Base-by-base conservation (phyloP, 2,797 vertebrate genomes). In the Glossophaga mutica region DNA sequence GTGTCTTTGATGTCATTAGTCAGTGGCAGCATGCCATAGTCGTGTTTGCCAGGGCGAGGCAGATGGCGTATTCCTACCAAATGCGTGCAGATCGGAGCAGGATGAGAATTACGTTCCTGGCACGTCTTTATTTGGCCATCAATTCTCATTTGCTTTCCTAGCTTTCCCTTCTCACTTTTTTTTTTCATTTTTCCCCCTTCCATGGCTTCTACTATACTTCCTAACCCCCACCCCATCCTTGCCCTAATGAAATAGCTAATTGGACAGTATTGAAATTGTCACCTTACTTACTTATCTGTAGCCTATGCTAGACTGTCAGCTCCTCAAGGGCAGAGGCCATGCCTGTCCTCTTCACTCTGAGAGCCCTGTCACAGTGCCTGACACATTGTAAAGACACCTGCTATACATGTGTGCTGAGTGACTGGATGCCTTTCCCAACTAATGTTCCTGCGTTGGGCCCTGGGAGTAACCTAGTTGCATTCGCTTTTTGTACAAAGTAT, bases 1-100 rank as follows among this genome's bases (percentile, higher is more conserved):
- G 44, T 87, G 79, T 22, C 86, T 97, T 95, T 96, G 96, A 92
- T 94, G 97, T 95, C 87, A 70, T 95, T 90, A 62, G 57, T 90
- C 91, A 91, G 79, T 91, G 86, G 67, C 95, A 94, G 15, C 44
- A 76, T 87, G 89, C 76, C 14, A 34, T 0, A 0, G 34, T 34
- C 50, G 19, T 32, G 2, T 52, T 26, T 18, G 42, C 15, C 24
- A 57, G 34, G 42, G n/a, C 19, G 0, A 44, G 9, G 29, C 87
- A 88, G 73, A 78, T 57, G 74, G 50, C 24, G 6, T n/a, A 21
- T 67, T 95, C 82, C 92, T 74, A 76, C 65, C 70, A 83, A 88
- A 59, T 59, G 18, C 81, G 85, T 32, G 37, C 65, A 55, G 24
- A 82, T 46, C 90, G 86, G 55, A 89, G 83, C 82, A 68, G 81